Percentiles rank a stretch among this genome's conserved stretches.
phyloP scores from a whole-genome alignment of 2,797 vertebrate species.

The Sciurus vulgaris region DNA sequence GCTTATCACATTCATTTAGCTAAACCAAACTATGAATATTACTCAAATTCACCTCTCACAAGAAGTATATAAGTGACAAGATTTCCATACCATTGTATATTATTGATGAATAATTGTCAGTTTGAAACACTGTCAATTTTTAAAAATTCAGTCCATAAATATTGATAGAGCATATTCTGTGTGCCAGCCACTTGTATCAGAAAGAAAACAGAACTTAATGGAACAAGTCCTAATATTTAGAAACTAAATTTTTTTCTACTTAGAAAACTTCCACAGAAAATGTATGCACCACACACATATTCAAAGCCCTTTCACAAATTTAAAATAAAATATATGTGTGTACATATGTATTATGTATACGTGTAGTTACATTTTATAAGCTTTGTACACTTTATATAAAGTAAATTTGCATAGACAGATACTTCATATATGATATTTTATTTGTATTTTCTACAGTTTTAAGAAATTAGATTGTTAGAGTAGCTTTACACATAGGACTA shows the following conservation, averaged over 20 bases:
- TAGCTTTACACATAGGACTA: neutral
- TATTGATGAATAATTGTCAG: neutral
- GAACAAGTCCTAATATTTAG: neutral
- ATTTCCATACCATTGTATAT: neutral
- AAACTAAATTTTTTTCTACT: neutral
- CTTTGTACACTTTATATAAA: neutral
- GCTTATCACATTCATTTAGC: neutral
- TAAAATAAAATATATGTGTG: neutral
- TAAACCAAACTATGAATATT: neutral
- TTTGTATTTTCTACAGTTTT: neutral
- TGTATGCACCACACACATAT: neutral
- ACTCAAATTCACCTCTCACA: neutral
- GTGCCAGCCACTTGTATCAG: neutral
- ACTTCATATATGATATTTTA: neutral
- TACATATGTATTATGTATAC: neutral
- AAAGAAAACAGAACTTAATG: neutral
- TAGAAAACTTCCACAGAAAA: neutral
- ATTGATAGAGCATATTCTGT: neutral
- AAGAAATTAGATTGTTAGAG: neutral
- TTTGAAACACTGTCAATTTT: neutral
- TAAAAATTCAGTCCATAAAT: neutral
- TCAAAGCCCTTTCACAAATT: neutral
- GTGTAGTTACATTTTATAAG: neutral
- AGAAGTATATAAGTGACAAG: neutral
- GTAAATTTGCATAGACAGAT: neutral